Evolutionary conservation across 2,113 vertebrate genomes (phyloP), one percentile per base, ranked within the genome.

Genomic region (Nothobranchius kuhntae): DNA sequence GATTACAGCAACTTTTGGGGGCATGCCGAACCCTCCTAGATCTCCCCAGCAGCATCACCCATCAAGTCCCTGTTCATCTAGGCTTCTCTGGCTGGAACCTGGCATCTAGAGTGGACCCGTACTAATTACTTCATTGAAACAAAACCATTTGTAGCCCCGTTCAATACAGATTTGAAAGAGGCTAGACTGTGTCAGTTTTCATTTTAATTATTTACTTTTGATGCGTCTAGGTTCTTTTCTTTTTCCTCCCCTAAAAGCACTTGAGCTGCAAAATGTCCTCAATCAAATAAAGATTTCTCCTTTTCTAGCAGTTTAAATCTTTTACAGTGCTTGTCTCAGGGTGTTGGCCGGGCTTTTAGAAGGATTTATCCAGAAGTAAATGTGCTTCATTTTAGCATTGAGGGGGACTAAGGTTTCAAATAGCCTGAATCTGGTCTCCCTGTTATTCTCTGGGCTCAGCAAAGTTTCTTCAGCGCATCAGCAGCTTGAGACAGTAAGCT

Each of bases 401-500:
- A 61, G 58, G 54, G 68, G 42, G 50, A 21, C 6, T 21, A 21
- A 21, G 21, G 21, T 21, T 21, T 21, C 21, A 21, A 21, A 21
- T 21, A 21, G 21, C 42, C 53, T 82, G 55, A 44, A 62, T 24
- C 9, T 17, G 45, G n/a, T 44, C 47, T 13, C 1, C 1, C 45
- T 17, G 46, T 74, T 81, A 57, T 85, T 80, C 53, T 72, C 73
- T 1, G 0, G 52, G 65, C 68, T 80, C 83, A 78, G 80, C 81
- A 80, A 62, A 78, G 76, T 45, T 62, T 63, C 71, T 64, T 68
- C 69, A 72, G 65, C 73, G 70, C 68, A 77, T 82, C 73, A 77
- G 78, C 86, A 87, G 62, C 67, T 63, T 57, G 24, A 15, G 26
- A 61, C 57, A 77, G 78, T 73, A 60, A 80, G 78, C 76, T 77